Conservation (phyloP, 2,888 invertebrate genomes). For the Ceraclea dissimilis region DNA sequence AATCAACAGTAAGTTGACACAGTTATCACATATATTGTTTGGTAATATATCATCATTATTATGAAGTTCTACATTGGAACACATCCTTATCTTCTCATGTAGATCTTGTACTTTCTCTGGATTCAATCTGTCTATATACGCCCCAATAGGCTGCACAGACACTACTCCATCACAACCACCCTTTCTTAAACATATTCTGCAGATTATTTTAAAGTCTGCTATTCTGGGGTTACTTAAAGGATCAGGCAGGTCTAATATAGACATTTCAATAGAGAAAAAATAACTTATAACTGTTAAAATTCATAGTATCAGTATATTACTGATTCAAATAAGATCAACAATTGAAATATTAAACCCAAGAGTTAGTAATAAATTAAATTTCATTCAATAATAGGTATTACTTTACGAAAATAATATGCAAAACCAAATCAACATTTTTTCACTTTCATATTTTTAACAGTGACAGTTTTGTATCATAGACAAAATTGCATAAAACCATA, state of each 20-base stretch:
- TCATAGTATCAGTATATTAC: no score
- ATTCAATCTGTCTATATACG: not conserved
- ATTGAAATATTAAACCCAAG: no score
- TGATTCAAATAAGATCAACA: no score
- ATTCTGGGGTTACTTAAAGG: not conserved
- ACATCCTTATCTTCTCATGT: not conserved
- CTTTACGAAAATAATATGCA: no score
- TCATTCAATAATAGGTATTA: no score
- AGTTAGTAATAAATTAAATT: no score
- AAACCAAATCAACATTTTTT: no score
- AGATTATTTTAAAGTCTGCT: not conserved
- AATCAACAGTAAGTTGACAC: not conserved
- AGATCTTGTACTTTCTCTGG: not conserved
- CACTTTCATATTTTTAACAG: no score
- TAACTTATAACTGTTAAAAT: no score
- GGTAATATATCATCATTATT: not conserved
- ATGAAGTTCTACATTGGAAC: not conserved
- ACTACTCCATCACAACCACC: not conserved
- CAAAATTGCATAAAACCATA: no score
- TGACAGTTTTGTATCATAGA: no score
- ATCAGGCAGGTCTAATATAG: not conserved
- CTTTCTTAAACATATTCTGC: not conserved
- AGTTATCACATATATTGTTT: not conserved
- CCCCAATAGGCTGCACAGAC: not conserved
- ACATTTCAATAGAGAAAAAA: no score